Evolutionary conservation across 2,113 vertebrate genomes (phyloP).

Genomic region (Thunnus thynnus): DNA sequence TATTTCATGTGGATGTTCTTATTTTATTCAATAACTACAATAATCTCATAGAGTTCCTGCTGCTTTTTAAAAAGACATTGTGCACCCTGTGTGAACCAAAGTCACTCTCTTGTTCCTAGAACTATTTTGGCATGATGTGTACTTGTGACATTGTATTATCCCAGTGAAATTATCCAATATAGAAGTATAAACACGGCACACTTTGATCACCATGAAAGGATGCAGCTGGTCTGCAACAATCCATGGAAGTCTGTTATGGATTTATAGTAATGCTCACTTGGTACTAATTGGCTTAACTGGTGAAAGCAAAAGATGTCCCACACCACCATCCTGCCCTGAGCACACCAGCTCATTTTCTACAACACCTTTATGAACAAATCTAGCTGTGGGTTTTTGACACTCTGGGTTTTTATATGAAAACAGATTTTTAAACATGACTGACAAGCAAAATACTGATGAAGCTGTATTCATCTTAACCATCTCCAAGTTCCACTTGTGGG

Average conservation of each 20-base stretch:
- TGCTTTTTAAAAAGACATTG: no score
- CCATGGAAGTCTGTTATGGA: neutral
- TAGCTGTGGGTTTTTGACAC: no score
- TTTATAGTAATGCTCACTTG: neutral
- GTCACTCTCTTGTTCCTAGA: neutral
- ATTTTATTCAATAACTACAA: no score
- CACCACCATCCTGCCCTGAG: neutral
- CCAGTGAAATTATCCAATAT: neutral
- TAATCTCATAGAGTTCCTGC: no score
- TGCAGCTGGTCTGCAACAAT: slow-evolving; percentile 3
- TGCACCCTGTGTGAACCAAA: no score
- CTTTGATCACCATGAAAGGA: neutral
- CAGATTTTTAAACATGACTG: neutral
- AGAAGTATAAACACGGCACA: neutral
- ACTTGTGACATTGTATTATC: neutral
- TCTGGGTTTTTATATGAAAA: neutral
- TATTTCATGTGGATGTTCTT: no score
- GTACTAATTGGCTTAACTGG: neutral
- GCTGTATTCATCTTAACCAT: neutral
- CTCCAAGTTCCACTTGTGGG: neutral
- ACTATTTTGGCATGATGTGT: neutral
- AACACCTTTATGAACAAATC: no score
- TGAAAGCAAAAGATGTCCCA: neutral
- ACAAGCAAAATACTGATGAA: neutral
- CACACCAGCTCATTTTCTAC: no score